Evolutionary conservation across 2,888 invertebrate species (phyloP), one percentile per base, ranked within the genome.

Genomic region (Melipona beecheii): DNA sequence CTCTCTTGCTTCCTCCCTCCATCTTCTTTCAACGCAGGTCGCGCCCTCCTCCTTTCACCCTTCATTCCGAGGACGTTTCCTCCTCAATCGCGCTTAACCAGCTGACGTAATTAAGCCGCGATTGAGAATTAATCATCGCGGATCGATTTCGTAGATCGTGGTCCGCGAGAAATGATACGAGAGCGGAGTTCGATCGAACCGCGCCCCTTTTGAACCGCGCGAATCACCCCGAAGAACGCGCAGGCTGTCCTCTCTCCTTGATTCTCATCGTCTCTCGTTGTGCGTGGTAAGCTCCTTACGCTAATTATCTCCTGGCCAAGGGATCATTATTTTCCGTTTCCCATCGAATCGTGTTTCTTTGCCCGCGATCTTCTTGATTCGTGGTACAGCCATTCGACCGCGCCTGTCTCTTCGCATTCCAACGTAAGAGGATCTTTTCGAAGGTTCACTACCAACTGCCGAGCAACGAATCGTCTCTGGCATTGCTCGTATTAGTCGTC

Each of bases 121-220:
- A 93, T 93, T 92, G 92, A 92, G 92, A 93, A 93, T 92, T 93
- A 92, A 93, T 93, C 91, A 92, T 92, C 91, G 90, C 90, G 89
- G 83, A 91, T 89, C 90, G 89, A 90, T 88, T 89, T 87, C 88
- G 84, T 80, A 77, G 79, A 83, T 86, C 84, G 82, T 60, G 65
- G 75, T 83, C 56, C 68, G 66, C 71, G 52, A 73, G 77, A 76
- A 36, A 72, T 73, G 77, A 66, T 75, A 76, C 74, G 75, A 87
- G 87, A 86, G 84, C 82, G 80, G 43, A 80, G 73, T 31, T 56
- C 5, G 69, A 27, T 66, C 52, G 58, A 24, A 36, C 17, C 60
- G 36, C 15, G 6, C 31, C 80, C 83, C 86, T 90, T 92, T 92
- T 92, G 91, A 92, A 91, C 71, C 78, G 69, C 87, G 68, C 54